Evolutionary conservation across 2,113 vertebrate species (phyloP), one percentile per base, ranked within the genome.

Genomic region (Anolis carolinensis): DNA sequence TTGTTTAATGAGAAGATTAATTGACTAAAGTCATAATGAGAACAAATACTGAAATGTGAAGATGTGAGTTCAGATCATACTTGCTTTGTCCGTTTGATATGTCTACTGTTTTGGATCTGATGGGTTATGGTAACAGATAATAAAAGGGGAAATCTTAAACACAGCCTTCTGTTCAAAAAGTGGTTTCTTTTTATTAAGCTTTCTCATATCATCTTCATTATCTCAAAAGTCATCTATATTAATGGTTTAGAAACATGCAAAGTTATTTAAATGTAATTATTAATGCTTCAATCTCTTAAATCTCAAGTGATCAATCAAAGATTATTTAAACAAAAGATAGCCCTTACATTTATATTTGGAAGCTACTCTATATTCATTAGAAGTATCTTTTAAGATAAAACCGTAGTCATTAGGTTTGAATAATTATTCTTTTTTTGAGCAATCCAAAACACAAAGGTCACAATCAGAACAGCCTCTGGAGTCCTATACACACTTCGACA

Each of bases 281-380:
- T 68, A 74, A 74, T 74, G 36, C 36, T 74, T 74, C 68, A 48
- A 81, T 50, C 27, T 30, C 36, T 48, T n/a, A 81, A 81, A 81
- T 70, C 39, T 44, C 65, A n/a, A 16, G 21, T 81, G 65, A 70
- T 68, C 65, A 32, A 48, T 81, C 63, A 68, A 70, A 70, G 5
- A 50, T 50, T 48, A 81, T 32, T 70, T 89, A 63, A 87, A 84
- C 82, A 90, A 74, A 23, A 36, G 77, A 23, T 77, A 86, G 23
- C 79, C 86, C 87, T 14, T 20, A 77, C 30, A 77, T 55, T 55
- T n/a, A n/a, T 32, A 32, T 77, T 77, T 77, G 75, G 52, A 77
- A 25, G 78, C 55, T 36, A 79, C 32, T 36, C 55, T 62, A 36
- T 39, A 79, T 79, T 79, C n/a, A 79, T 79, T 79, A 79, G 55